A percentile compares a stretch with the other conserved stretches of the same genome.
Conservation (phyloP, 1,140 invertebrate genomes). For the Aphis craccivora region DNA sequence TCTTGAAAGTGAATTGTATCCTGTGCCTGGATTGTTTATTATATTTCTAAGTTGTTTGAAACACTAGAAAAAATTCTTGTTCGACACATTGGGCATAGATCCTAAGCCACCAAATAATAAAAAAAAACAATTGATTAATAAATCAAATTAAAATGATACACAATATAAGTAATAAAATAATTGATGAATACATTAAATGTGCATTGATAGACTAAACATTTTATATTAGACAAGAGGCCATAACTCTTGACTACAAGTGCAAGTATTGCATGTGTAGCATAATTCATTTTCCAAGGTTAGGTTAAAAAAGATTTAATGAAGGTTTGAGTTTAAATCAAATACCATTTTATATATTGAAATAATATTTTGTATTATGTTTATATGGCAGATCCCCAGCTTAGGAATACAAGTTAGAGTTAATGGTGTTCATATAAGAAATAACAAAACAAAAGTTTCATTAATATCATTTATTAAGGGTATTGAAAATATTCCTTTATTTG, state of each 20-base stretch:
- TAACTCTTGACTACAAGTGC: no score
- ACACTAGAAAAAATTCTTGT: conserved; percentile 67
- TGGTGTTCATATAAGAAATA: not conserved
- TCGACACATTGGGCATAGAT: conserved; percentile 82
- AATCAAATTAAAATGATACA: not conserved
- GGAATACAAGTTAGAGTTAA: not conserved
- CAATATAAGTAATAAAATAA: not conserved
- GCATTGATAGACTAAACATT: not conserved
- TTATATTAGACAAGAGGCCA: no score
- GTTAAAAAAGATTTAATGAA: not conserved
- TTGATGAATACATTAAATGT: not conserved
- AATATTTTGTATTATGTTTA: not conserved
- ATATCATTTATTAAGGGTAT: no score
- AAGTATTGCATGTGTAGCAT: no score
- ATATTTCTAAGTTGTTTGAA: conserved; percentile 70
- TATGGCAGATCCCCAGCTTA: not conserved
- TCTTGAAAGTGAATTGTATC: not conserved
- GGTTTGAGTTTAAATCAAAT: not conserved
- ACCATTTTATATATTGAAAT: not conserved
- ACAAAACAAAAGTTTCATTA: no score
- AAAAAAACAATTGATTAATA: no score
- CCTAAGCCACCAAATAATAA: conserved; percentile 67
- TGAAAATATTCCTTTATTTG: not conserved
- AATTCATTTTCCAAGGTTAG: no score
- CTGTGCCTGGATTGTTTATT: conserved; percentile 60